These are phyloP conservation scores for Budorcas taxicolor DNA, from an alignment of 2,113 vertebrate genomes.

Conservation along the genomic window DNA sequence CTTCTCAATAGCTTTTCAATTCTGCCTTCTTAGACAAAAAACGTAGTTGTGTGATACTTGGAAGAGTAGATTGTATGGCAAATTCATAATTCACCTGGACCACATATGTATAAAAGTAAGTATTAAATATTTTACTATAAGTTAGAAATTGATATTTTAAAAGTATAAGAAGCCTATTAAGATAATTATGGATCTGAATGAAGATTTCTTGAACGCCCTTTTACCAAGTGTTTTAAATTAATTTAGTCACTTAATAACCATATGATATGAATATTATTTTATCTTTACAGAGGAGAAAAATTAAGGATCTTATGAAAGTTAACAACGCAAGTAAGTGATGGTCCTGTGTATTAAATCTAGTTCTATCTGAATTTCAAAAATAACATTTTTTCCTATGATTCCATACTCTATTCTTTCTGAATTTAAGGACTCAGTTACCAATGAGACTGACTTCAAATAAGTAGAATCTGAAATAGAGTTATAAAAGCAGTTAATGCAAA, in stretches of 20 bases:
- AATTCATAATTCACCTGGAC: not conserved
- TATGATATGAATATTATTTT: not conserved
- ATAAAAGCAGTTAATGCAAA: not conserved
- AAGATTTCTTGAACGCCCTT: not conserved
- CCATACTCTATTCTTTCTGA: not conserved
- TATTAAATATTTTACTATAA: not conserved
- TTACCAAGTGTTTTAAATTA: conserved; percentile 10
- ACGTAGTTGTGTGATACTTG: not conserved
- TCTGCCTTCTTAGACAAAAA: not conserved
- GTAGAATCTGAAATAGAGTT: not conserved
- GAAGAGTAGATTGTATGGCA: not conserved
- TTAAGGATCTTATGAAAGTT: not conserved
- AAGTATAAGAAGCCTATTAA: not conserved
- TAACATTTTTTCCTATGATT: not conserved
- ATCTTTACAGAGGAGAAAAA: conserved; percentile 13
- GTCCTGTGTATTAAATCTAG: not conserved
- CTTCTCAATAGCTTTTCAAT: not conserved
- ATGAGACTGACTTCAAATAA: not conserved
- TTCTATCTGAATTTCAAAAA: not conserved
- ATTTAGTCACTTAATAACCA: not conserved
- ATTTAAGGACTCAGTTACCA: not conserved
- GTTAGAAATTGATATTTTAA: not conserved
- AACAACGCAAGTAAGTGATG: not conserved
- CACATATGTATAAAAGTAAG: not conserved
- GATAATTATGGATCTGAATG: not conserved